Evolutionary conservation across 1,140 invertebrate species (phyloP).

Genomic region (Augochlora pura): DNA sequence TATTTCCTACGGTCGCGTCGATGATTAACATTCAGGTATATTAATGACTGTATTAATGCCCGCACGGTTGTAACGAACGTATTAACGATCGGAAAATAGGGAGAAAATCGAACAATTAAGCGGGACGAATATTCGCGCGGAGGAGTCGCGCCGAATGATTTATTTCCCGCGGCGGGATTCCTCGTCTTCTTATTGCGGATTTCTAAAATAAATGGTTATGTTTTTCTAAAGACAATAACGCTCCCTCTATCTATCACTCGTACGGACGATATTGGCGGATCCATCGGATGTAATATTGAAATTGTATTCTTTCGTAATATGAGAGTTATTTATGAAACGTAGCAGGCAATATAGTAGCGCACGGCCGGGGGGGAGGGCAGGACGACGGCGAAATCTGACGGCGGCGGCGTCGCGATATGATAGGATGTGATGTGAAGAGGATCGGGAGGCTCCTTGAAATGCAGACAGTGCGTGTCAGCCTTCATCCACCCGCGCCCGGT

Average conservation of each 20-base stretch:
- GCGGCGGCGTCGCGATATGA: slow-evolving; percentile 64
- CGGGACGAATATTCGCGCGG: not conserved
- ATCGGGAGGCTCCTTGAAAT: slow-evolving; percentile 64
- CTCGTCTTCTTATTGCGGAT: slow-evolving; percentile 64
- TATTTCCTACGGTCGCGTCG: too few relatives aligned
- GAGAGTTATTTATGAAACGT: slow-evolving; percentile 78
- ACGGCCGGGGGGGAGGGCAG: slow-evolving; percentile 45
- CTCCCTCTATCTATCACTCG: slow-evolving; percentile 78
- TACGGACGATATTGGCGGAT: slow-evolving; percentile 77
- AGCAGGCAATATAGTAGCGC: slow-evolving; percentile 69
- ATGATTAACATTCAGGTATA: too few relatives aligned
- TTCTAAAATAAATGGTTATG: slow-evolving; percentile 79
- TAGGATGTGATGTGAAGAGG: slow-evolving; percentile 66
- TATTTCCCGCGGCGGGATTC: slow-evolving; percentile 7
- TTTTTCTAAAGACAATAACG: slow-evolving; percentile 80
- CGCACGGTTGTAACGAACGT: too few relatives aligned
- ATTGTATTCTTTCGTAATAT: slow-evolving; percentile 77
- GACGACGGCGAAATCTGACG: slow-evolving; percentile 63
- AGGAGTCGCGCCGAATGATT: not conserved
- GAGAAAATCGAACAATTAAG: too few relatives aligned
- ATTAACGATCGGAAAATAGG: too few relatives aligned
- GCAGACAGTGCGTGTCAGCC: slow-evolving; percentile 34
- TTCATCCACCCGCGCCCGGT: slow-evolving; percentile 9
- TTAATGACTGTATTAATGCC: too few relatives aligned
- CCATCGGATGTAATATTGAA: slow-evolving; percentile 79